Percentiles rank a stretch among this genome's conserved stretches.
Evolutionary conservation across 2,888 invertebrate species (phyloP).

Genomic region (Heliconius hortense): DNA sequence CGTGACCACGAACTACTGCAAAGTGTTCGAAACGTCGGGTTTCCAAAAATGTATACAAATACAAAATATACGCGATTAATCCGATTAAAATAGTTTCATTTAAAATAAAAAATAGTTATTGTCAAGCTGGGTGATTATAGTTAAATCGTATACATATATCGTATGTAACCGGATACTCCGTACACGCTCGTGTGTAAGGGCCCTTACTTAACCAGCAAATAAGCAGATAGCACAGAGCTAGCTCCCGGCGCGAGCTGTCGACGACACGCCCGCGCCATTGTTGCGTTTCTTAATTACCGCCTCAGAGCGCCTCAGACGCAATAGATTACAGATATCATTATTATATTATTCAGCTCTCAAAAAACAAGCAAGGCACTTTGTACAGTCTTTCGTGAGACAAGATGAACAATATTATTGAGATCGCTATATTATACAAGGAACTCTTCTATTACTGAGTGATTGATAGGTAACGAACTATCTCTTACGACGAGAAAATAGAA

Average conservation of each 20-base stretch:
- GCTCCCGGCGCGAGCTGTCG: conserved; percentile 29
- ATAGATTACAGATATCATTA: conserved; percentile 20
- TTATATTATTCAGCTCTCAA: conserved; percentile 5
- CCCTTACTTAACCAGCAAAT: background rate
- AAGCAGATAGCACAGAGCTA: conserved; percentile 2
- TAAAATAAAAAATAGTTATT: too few relatives aligned
- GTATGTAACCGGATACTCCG: background rate
- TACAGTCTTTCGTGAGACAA: background rate
- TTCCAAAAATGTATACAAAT: too few relatives aligned
- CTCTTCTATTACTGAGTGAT: too few relatives aligned
- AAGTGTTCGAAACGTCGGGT: too few relatives aligned
- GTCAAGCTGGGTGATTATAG: too few relatives aligned
- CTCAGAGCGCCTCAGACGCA: conserved; percentile 9
- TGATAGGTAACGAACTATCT: too few relatives aligned
- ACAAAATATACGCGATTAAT: too few relatives aligned
- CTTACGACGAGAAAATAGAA: too few relatives aligned
- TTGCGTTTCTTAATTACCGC: conserved; percentile 40
- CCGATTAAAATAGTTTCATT: too few relatives aligned
- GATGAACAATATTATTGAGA: background rate
- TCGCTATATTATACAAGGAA: background rate
- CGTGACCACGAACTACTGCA: too few relatives aligned
- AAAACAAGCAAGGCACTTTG: background rate
- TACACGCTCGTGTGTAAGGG: background rate
- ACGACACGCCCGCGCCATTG: conserved; percentile 37
- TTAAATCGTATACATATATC: too few relatives aligned